A percentile compares a stretch with the other conserved stretches of the same genome.
phyloP scores from a whole-genome alignment of 2,797 vertebrate genomes.

The Nyctibius grandis region DNA sequence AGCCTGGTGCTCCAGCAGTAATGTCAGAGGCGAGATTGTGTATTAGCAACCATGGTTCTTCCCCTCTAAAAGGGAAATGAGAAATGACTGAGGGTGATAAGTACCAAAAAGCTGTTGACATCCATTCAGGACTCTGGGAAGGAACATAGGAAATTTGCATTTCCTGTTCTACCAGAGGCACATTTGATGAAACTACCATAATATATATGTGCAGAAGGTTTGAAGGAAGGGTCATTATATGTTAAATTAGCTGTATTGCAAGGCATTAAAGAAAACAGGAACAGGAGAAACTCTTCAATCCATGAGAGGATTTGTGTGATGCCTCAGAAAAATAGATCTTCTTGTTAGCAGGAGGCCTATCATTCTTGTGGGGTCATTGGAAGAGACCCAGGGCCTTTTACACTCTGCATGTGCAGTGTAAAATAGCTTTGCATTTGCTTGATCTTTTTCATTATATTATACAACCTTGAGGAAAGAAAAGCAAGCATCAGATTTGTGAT shows the following conservation, averaged over 20 bases:
- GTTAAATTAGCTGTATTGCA: conserved; percentile 39
- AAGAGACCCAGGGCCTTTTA: conserved; percentile 40
- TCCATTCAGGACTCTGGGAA: background rate
- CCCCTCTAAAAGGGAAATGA: background rate
- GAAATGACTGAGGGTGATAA: background rate
- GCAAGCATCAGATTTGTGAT: conserved; percentile 46
- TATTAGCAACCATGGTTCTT: background rate
- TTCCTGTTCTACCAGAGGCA: conserved; percentile 39
- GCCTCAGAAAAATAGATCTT: conserved; percentile 25
- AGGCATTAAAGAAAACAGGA: conserved; percentile 52
- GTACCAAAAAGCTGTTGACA: conserved; percentile 17
- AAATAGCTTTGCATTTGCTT: conserved; percentile 47
- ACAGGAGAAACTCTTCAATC: conserved; percentile 39
- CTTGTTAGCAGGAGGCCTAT: conserved; percentile 44
- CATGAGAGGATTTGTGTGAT: conserved; percentile 41
- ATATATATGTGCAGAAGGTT: conserved; percentile 8
- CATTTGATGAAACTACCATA: background rate
- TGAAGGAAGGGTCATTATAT: conserved; percentile 39
- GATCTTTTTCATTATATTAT: conserved; percentile 48
- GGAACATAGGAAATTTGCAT: background rate
- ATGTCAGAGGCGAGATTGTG: background rate
- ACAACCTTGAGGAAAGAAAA: conserved; percentile 65
- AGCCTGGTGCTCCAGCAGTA: background rate
- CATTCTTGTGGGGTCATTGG: background rate
- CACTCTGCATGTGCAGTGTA: background rate